Conservation (phyloP, 2,797 vertebrate species). For the Phyllotis vaccarum region DNA sequence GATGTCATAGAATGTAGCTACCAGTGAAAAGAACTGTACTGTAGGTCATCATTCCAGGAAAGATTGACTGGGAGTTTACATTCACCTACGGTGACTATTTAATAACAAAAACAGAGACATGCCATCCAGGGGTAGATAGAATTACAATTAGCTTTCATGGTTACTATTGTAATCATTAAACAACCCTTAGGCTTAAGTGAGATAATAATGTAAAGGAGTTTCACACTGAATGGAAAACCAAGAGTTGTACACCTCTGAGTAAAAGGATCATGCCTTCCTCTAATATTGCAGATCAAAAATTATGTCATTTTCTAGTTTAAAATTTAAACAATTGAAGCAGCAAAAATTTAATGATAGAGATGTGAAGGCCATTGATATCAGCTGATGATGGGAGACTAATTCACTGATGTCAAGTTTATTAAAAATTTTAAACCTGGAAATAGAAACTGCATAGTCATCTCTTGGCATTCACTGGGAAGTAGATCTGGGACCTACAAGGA, state of each 20-base stretch:
- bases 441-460: background rate
- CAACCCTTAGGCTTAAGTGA: background rate
- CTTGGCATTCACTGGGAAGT: background rate
- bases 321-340: background rate
- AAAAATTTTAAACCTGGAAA: background rate
- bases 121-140: background rate
- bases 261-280: background rate
- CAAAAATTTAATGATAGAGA: background rate
- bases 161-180: background rate
- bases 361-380: background rate
- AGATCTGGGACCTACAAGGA: background rate
- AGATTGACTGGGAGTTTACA: background rate
- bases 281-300: conserved; percentile 24
- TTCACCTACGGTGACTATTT: background rate
- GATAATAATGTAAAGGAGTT: background rate
- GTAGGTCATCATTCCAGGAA: background rate
- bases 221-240: background rate
- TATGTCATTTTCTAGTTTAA: background rate
- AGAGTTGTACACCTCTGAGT: background rate
- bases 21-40: background rate
- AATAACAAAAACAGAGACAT: background rate
- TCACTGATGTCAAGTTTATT: background rate
- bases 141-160: background rate
- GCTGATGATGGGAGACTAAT: background rate
- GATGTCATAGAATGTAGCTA: background rate